phyloP scores from a whole-genome alignment of 2,113 vertebrate genomes.

The Marmota flaviventris region DNA sequence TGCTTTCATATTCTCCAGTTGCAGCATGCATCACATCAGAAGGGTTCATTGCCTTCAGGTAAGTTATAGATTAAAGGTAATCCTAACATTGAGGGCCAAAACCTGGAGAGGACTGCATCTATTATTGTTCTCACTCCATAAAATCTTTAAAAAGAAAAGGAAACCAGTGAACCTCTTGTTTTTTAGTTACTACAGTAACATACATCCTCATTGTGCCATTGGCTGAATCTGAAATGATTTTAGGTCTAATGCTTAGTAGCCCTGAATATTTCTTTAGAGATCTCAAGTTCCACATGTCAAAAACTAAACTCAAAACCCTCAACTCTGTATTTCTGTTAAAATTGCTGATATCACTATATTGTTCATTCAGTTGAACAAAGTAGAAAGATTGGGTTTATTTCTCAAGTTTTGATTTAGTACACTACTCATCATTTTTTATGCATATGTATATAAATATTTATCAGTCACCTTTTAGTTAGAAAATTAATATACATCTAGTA shows the following conservation, averaged over 20 bases:
- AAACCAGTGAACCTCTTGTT: background rate
- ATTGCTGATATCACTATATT: background rate
- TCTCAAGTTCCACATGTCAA: background rate
- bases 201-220: background rate
- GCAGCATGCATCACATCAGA: constrained; percentile 95
- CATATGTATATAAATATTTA: background rate
- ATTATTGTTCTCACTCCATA: background rate
- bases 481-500: constrained; percentile 8
- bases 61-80: constrained; percentile 63
- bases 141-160: constrained; percentile 23
- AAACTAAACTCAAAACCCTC: constrained; percentile 17
- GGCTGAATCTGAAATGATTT: constrained; percentile 54
- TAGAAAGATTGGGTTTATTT: background rate
- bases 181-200: constrained; percentile 56
- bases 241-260: background rate
- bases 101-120: background rate
- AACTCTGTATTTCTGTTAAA: constrained; percentile 36
- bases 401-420: background rate
- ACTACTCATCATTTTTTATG: background rate
- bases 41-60: constrained; percentile 92
- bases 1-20: constrained; percentile 98
- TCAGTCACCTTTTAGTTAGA: background rate
- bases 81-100: background rate
- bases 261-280: background rate
- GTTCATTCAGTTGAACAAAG: background rate